These are phyloP conservation scores for Idaea straminata DNA, from an alignment of 2,888 invertebrate genomes.

Conservation along the genomic window DNA sequence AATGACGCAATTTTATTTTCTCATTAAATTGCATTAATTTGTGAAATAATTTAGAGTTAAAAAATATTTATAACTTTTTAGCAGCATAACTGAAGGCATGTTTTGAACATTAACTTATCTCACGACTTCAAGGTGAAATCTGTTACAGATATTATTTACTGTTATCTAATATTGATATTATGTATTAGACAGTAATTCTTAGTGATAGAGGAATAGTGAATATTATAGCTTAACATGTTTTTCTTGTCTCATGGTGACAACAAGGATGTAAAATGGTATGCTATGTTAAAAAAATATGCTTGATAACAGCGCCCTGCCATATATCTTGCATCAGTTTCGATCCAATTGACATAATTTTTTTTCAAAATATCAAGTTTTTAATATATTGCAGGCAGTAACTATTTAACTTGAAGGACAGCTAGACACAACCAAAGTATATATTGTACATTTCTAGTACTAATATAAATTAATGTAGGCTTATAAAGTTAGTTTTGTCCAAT, in stretches of 20 bases:
- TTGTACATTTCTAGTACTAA: too few species aligned
- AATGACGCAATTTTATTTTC: neutral
- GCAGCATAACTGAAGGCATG: slow-evolving; percentile 19
- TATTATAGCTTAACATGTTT: slow-evolving; percentile 6
- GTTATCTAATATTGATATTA: slow-evolving; percentile 39
- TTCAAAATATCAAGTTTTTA: slow-evolving; percentile 19
- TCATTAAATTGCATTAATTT: slow-evolving; percentile 1
- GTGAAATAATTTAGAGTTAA: slow-evolving; percentile 5
- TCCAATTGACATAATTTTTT: neutral
- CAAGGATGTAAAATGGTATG: neutral
- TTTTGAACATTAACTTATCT: slow-evolving; percentile 45
- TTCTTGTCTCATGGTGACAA: neutral
- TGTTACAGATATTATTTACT: slow-evolving; percentile 50
- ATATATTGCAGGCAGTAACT: slow-evolving; percentile 27
- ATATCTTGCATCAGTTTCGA: too few species aligned
- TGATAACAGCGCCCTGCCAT: too few species aligned
- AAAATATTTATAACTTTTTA: neutral
- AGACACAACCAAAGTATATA: too few species aligned
- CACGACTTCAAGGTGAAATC: slow-evolving; percentile 49
- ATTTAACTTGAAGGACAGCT: neutral
- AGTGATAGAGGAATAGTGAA: slow-evolving; percentile 24
- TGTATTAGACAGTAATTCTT: slow-evolving; percentile 26
- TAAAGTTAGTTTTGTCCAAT: too few species aligned
- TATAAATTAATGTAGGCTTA: too few species aligned
- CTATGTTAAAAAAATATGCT: too few species aligned